Base-by-base conservation (phyloP, 1,140 invertebrate genomes). In the Hestina assimilis region DNA sequence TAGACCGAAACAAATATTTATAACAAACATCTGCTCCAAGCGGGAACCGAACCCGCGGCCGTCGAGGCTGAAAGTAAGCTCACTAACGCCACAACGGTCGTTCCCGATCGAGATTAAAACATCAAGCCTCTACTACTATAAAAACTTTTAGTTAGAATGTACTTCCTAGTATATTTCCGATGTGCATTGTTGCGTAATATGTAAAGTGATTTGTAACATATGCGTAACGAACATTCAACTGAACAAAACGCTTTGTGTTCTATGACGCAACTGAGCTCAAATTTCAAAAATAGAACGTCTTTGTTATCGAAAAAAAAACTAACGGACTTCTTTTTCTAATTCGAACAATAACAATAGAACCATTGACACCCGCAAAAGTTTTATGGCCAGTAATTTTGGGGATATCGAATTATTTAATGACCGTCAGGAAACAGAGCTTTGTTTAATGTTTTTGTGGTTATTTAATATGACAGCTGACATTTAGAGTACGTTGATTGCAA, bases 201-300 rank as follows among this genome's bases (percentile, higher is more conserved):
- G 47, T 54, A 59, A 52, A 51, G 57, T 38, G 50, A 61, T 38
- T 54, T 43, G 58, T 52, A 43, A 56, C 66, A 65, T 57, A 42
- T 69, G 66, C 56, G 63, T 63, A 66, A 66, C 63, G 45, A 52
- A 64, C 54, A 48, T 42, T 38, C 51, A 40, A 35, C 52, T 42
- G 52, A 62, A 66, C 55, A 57, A 62, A 58, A 62, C 62, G 54
- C 67, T 66, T 66, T 74, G 63, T 66, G 48, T 31, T 45, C 54
- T 48, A 71, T 81, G 71, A 79, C 74, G 77, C 74, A 74, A 82
- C 72, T 43, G 50, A 69, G 67, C 26, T 50, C 64, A 28, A 75
- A 83, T 72, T 75, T 76, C 59, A 61, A 83, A 81, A 83, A 86
- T 83, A 79, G 83, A 77, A 79, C 70, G 59, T 66, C 73, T 80